phyloP scores from a whole-genome alignment of 2,888 invertebrate genomes.

The Brachylomia viminalis region DNA sequence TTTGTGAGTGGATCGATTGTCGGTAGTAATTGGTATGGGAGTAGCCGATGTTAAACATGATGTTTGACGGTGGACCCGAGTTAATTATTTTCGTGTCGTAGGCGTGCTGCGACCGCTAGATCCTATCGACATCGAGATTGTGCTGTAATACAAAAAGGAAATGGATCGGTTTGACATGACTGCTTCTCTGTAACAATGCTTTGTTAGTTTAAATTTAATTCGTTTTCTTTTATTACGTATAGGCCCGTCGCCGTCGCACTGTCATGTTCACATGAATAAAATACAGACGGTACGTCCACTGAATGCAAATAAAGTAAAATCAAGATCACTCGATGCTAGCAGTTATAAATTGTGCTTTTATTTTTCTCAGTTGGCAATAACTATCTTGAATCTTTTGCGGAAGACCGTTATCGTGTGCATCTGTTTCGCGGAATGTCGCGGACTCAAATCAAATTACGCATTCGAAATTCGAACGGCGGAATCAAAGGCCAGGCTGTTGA shows the following conservation, averaged over 20 bases:
- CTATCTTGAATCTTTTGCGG: constrained; percentile 80
- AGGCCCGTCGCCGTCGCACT: constrained; percentile 39
- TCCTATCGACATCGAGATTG: constrained; percentile 84
- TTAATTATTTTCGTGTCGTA: constrained; percentile 90
- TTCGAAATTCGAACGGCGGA: constrained; percentile 85
- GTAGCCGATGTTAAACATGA: constrained; percentile 89
- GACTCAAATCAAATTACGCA: constrained; percentile 86
- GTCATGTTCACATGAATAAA: constrained; percentile 61
- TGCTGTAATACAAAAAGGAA: constrained; percentile 80
- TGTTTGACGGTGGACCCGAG: constrained; percentile 86
- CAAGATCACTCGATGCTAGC: constrained; percentile 73
- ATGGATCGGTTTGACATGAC: constrained; percentile 81
- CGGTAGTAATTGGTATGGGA: constrained; percentile 89
- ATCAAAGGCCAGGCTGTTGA: constrained; percentile 82
- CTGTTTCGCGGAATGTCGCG: constrained; percentile 83
- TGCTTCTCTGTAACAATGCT: constrained; percentile 73
- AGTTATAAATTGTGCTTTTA: constrained; percentile 73
- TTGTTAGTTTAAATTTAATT: constrained; percentile 75
- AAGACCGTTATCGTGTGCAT: constrained; percentile 78
- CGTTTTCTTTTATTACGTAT: constrained; percentile 65
- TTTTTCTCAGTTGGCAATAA: constrained; percentile 71
- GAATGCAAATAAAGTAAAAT: constrained; percentile 76
- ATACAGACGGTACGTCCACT: constrained; percentile 58
- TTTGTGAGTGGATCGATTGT: constrained; percentile 85
- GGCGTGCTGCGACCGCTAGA: constrained; percentile 83